A percentile compares a stretch with the other conserved stretches of the same genome.
These are phyloP conservation scores for Camponotus pennsylvanicus DNA, from an alignment of 1,140 invertebrate species.

Conservation along the genomic window DNA sequence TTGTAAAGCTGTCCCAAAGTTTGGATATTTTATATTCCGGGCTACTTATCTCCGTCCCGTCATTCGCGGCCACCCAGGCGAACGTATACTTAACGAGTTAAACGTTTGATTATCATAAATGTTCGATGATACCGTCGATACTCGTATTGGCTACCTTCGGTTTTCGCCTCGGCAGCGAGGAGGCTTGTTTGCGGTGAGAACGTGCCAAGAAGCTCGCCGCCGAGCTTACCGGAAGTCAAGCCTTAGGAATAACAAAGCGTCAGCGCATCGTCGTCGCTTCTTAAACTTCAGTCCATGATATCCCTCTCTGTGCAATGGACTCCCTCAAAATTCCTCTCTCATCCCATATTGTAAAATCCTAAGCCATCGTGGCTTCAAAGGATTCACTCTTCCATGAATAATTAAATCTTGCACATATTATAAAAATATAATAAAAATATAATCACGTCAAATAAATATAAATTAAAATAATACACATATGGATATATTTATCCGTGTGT, in stretches of 20 bases:
- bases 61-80: neutral
- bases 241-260: constrained; percentile 76
- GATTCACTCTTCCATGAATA: neutral
- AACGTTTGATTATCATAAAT: constrained; percentile 36
- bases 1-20: neutral
- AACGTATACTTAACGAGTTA: neutral
- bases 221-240: constrained; percentile 77
- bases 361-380: neutral
- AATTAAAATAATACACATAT: too few species aligned
- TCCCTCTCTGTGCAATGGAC: neutral
- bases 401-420: neutral
- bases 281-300: constrained; percentile 11
- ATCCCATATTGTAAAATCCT: neutral
- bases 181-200: constrained; percentile 74
- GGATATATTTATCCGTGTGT: too few species aligned
- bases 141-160: constrained; percentile 45
- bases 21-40: neutral
- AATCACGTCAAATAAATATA: too few species aligned
- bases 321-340: too few species aligned
- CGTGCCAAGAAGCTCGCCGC: constrained; percentile 75
- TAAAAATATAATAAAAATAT: neutral
- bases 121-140: constrained; percentile 67
- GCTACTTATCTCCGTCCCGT: neutral
- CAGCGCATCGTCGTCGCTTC: constrained; percentile 44
- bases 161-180: constrained; percentile 56